phyloP scores from a whole-genome alignment of 2,797 vertebrate species.

The Muraenolepis orangiensis region DNA sequence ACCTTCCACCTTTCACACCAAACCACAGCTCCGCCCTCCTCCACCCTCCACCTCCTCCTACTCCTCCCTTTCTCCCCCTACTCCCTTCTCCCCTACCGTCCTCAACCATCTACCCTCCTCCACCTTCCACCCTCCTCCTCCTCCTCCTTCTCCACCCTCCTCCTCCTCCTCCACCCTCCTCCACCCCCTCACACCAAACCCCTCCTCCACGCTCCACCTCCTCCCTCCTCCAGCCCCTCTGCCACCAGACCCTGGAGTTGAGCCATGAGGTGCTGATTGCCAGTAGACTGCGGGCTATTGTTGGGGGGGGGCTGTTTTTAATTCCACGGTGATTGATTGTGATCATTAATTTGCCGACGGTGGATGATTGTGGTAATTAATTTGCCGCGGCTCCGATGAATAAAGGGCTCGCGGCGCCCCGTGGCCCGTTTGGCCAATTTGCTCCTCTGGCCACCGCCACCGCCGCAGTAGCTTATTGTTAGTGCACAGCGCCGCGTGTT shows the following conservation, averaged over 20 bases:
- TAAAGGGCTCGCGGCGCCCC: slow-evolving; percentile 66
- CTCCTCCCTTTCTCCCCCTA: no score
- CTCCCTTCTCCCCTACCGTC: no score
- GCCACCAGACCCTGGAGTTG: slow-evolving; percentile 17
- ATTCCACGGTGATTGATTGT: slow-evolving; percentile 72
- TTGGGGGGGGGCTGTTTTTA: slow-evolving; percentile 69
- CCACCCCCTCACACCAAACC: no score
- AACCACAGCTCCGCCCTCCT: no score
- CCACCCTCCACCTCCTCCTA: no score
- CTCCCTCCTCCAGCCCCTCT: neutral
- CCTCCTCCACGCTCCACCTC: no score
- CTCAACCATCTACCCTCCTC: no score
- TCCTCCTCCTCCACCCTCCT: no score
- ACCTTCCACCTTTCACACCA: no score
- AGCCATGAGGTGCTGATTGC: slow-evolving; percentile 58
- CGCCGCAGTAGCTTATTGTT: slow-evolving; percentile 65
- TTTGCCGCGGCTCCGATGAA: slow-evolving; percentile 70
- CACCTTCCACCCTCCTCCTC: no score
- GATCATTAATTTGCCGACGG: slow-evolving; percentile 75
- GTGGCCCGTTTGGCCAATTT: slow-evolving; percentile 68
- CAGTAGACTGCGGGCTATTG: no score
- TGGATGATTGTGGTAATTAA: slow-evolving; percentile 76
- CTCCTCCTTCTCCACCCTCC: no score
- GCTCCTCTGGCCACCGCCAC: slow-evolving; percentile 60
- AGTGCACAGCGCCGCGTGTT: slow-evolving; percentile 27